phyloP scores from a whole-genome alignment of 2,888 invertebrate species.

The Phorcus lineatus region DNA sequence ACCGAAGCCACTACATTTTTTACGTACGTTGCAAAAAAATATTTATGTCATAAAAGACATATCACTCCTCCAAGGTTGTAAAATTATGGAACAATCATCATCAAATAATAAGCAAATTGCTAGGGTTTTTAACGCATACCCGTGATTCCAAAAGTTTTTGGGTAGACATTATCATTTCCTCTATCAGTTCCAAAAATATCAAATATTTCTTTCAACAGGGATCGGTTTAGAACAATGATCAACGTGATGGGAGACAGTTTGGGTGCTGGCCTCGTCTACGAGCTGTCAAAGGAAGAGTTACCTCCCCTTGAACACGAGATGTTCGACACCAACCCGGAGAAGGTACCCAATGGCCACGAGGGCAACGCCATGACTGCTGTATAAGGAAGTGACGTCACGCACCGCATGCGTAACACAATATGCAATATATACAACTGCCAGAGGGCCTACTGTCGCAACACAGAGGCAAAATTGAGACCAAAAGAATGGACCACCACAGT shows the following conservation, averaged over 20 bases:
- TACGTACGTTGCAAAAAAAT: no score
- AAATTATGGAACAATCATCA: no score
- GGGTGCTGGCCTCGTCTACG: slow-evolving; percentile 93
- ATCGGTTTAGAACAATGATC: slow-evolving; percentile 83
- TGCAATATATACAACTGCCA: slow-evolving; percentile 29
- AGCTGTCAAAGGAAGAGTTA: slow-evolving; percentile 78
- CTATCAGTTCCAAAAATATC: no score
- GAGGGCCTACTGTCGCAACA: slow-evolving; percentile 11
- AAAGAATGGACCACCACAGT: neutral
- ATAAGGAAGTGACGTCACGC: slow-evolving; percentile 31
- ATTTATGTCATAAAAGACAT: no score
- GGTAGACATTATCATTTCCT: no score
- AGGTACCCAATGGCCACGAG: slow-evolving; percentile 49
- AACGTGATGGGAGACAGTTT: slow-evolving; percentile 97
- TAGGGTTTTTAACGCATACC: no score
- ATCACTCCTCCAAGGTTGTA: no score
- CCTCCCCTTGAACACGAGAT: slow-evolving; percentile 56
- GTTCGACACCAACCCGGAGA: slow-evolving; percentile 40
- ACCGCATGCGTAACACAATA: slow-evolving; percentile 26
- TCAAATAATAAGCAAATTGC: no score
- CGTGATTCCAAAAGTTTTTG: no score
- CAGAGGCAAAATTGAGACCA: neutral
- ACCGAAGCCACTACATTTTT: no score
- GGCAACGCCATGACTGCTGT: slow-evolving; percentile 54
- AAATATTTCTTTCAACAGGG: slow-evolving; percentile 58